Evolutionary conservation across 2,797 vertebrate species (phyloP).

Genomic region (Meriones psammophilus): DNA sequence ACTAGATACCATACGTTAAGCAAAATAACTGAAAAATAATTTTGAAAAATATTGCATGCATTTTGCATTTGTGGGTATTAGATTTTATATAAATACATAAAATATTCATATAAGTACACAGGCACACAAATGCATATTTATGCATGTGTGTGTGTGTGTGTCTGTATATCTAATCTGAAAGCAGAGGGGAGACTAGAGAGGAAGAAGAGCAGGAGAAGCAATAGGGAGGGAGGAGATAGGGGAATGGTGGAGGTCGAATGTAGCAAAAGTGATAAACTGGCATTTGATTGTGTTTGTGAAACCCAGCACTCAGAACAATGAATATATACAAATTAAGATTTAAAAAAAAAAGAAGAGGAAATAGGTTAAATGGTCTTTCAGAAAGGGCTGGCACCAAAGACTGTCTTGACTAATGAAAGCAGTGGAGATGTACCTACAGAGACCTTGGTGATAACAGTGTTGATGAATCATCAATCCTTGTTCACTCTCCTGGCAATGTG

Average conservation of each 20-base stretch:
- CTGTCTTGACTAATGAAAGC: background rate
- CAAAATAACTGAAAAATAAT: background rate
- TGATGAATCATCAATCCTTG: slow-evolving; percentile 54
- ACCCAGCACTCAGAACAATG: background rate
- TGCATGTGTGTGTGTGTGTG: background rate
- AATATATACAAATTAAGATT: background rate
- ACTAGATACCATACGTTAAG: background rate
- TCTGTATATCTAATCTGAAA: background rate
- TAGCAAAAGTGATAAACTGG: background rate
- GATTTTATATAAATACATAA: background rate
- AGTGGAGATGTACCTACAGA: slow-evolving; percentile 63
- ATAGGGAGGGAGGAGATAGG: background rate
- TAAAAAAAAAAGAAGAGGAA: background rate
- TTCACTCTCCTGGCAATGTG: slow-evolving; percentile 61
- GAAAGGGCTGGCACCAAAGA: background rate
- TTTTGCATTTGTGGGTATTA: background rate
- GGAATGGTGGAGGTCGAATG: background rate
- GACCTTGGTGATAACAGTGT: slow-evolving; percentile 29
- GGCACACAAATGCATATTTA: no score
- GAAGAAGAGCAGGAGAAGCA: background rate
- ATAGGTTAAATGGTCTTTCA: background rate
- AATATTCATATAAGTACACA: background rate
- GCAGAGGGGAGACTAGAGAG: background rate
- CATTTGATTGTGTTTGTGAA: background rate
- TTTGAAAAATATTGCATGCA: background rate